Percentiles rank a stretch among this genome's conserved stretches.
Evolutionary conservation across 2,888 invertebrate species (phyloP).

Genomic region (Chrysomela aeneicollis): DNA sequence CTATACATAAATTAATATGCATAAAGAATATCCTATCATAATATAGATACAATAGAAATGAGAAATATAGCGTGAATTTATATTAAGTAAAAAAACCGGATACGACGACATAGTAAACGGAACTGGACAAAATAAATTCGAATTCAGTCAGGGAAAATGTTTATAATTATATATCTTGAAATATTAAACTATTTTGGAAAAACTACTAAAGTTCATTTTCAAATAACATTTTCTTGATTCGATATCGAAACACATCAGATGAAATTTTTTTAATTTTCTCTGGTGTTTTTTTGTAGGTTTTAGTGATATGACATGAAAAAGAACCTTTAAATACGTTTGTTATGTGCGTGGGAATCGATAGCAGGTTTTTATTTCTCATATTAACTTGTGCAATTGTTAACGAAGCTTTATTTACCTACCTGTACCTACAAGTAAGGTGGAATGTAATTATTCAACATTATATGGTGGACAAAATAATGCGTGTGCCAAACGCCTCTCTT

Average conservation of each 20-base stretch:
- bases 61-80: too few species aligned
- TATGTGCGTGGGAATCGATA: neutral
- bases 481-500: neutral
- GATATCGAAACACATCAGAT: neutral
- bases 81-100: too few species aligned
- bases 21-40: too few species aligned
- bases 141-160: too few species aligned
- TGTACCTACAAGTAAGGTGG: neutral
- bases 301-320: neutral
- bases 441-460: neutral
- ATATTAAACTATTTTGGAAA: too few species aligned
- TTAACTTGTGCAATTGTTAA: neutral
- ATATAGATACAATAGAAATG: too few species aligned
- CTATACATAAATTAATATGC: too few species aligned
- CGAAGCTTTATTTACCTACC: neutral
- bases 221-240: neutral
- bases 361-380: neutral
- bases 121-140: too few species aligned
- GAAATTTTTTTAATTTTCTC: neutral
- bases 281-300: neutral
- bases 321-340: neutral
- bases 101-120: too few species aligned
- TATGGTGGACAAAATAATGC: neutral
- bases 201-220: too few species aligned
- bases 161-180: too few species aligned